These are phyloP conservation scores for Stictocephala bisonia DNA, from an alignment of 2,888 invertebrate species.

Conservation along the genomic window DNA sequence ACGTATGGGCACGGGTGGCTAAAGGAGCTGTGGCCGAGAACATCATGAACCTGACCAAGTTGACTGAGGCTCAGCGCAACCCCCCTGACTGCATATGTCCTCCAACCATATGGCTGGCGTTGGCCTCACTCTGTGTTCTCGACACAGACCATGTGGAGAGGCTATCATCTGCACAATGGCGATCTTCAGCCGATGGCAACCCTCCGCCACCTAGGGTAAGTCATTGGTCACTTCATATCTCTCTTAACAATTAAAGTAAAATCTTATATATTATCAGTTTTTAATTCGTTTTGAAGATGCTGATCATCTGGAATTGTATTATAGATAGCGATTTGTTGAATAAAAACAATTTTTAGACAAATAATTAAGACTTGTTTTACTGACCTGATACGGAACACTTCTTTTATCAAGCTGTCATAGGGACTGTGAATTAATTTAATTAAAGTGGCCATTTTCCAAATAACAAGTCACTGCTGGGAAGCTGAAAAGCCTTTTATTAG, in stretches of 20 bases:
- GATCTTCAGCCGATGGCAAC: constrained; percentile 67
- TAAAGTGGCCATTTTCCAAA: too few relatives aligned
- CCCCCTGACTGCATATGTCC: constrained; percentile 84
- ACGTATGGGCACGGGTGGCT: constrained; percentile 87
- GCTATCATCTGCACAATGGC: constrained; percentile 83
- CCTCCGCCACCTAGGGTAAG: constrained; percentile 62
- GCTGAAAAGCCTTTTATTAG: too few relatives aligned
- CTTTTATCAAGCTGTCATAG: too few relatives aligned
- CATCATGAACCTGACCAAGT: constrained; percentile 83
- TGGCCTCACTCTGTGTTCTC: constrained; percentile 93
- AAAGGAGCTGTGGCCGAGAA: constrained; percentile 90
- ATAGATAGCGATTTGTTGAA: too few relatives aligned
- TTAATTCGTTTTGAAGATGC: not conserved
- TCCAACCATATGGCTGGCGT: constrained; percentile 90
- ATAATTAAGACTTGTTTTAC: too few relatives aligned
- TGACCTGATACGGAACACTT: too few relatives aligned
- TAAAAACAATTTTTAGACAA: too few relatives aligned
- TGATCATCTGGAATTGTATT: too few relatives aligned
- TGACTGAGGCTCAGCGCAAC: constrained; percentile 79
- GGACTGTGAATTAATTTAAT: too few relatives aligned
- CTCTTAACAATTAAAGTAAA: not conserved
- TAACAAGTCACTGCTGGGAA: too few relatives aligned
- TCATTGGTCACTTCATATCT: not conserved
- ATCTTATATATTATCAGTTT: constrained; percentile 9
- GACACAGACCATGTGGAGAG: constrained; percentile 91